Evolutionary conservation across 37 sponge, comb jelly and placozoan species (phyloP).

Genomic region (Corticium candelabrum): DNA sequence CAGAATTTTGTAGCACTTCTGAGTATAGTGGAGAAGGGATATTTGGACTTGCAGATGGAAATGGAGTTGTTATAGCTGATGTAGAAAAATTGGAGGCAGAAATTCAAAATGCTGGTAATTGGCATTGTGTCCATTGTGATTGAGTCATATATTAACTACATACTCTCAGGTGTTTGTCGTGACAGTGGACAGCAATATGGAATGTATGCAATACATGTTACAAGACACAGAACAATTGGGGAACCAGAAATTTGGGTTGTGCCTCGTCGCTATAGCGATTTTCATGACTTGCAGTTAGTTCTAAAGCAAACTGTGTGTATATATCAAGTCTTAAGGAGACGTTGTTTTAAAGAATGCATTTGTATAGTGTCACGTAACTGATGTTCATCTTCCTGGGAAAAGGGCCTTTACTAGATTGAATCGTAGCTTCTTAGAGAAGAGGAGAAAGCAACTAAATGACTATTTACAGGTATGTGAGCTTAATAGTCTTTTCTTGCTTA

Average conservation of each 20-base stretch:
- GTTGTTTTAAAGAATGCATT: background rate
- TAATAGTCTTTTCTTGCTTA: background rate
- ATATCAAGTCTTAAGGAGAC: background rate
- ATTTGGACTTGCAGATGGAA: too few species aligned
- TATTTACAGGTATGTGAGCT: constrained; percentile 19
- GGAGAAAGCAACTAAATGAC: constrained; percentile 22
- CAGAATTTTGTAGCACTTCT: too few species aligned
- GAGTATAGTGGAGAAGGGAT: too few species aligned
- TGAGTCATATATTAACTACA: too few species aligned
- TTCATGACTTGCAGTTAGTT: constrained; percentile 47
- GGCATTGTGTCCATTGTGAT: too few species aligned
- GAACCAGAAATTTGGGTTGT: constrained; percentile 37
- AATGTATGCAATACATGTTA: constrained; percentile 26
- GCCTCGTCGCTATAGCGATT: constrained; percentile 34
- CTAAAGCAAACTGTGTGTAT: constrained; percentile 10
- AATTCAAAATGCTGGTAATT: too few species aligned
- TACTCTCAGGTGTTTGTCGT: background rate
- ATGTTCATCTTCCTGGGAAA: constrained; percentile 22
- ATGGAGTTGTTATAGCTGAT: too few species aligned
- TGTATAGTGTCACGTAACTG: background rate
- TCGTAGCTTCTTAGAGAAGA: constrained; percentile 23
- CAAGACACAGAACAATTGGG: constrained; percentile 29
- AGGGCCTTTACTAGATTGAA: constrained; percentile 40
- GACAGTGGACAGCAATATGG: constrained; percentile 28
- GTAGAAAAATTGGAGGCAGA: too few species aligned